phyloP scores from a whole-genome alignment of 2,113 vertebrate species.

The Dipodomys stephensi region DNA sequence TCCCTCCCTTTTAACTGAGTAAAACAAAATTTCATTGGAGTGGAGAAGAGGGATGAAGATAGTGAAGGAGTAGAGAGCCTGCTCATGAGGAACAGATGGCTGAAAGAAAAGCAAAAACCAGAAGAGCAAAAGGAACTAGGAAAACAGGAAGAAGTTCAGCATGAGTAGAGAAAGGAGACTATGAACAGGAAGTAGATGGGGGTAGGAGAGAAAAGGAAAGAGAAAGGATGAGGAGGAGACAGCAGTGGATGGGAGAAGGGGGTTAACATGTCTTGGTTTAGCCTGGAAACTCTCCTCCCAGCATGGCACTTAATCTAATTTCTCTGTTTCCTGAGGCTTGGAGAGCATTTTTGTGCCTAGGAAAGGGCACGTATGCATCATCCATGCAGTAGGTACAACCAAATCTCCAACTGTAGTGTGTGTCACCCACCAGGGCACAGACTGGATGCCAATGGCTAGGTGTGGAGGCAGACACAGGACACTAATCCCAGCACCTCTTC shows the following conservation, averaged over 20 bases:
- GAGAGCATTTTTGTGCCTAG: conserved; percentile 83
- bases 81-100: background rate
- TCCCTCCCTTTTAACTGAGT: background rate
- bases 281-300: conserved; percentile 71
- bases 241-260: background rate
- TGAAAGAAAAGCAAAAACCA: background rate
- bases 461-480: conserved; percentile 11
- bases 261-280: background rate
- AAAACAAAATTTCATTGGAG: background rate
- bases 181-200: background rate
- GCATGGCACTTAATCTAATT: conserved; percentile 78
- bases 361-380: conserved; percentile 85
- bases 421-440: conserved; percentile 66
- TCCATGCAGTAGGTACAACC: conserved; percentile 81
- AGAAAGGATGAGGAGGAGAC: background rate
- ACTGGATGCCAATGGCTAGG: conserved; percentile 70
- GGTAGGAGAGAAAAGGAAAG: no score
- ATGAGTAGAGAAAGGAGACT: background rate
- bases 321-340: conserved; percentile 78
- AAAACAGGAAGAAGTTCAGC: background rate
- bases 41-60: background rate
- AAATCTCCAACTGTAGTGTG: conserved; percentile 83
- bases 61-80: background rate
- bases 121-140: background rate
- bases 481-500: conserved; percentile 19